Base-by-base conservation (phyloP, 2,888 invertebrate genomes). In the Pachycephus smyrnensis region DNA sequence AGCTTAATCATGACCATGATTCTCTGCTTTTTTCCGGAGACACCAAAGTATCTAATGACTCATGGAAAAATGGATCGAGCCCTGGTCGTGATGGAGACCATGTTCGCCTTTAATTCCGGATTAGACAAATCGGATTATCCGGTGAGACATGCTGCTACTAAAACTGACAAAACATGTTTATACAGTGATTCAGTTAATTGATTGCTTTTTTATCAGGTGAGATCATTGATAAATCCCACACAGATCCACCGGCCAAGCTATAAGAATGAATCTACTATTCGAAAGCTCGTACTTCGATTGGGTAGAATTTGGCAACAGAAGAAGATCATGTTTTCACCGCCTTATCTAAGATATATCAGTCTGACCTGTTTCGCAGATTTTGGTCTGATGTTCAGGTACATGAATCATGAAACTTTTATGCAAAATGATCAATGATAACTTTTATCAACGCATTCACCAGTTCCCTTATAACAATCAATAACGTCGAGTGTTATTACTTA, bases 21-120 rank as follows among this genome's bases (percentile, higher is more conserved):
- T 95, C 90, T 96, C 36, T 92, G 94, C 82, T 92, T 93, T 81
- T 95, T 96, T 91, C 96, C 96, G 0, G 96, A 96, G 91, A 96
- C 96, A 87, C 96, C 96, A 1, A 96, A 96, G 90, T 96, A 96
- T 91, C 93, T 96, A 15, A 91, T 94, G 73, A 89, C 93, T 35
- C 93, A 92, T 1, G 92, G 93, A 84, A 92, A 91, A 75, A 91
- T 92, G 4, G 93, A 93, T 23, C 90, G 92, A 80, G 94, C 94
- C 0, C 89, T 93, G 80, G 85, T 91, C 4, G 94, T 94, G 23
- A 91, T 94, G 85, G 93, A 93, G 87, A 92, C 90, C 87, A 94
- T 94, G 82, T 94, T 93, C 81, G 92, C 92, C 0, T 92, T 93
- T 11, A 94, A 94, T 84, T 93, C 93, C 0, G 93, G 92, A 83